Conservation (phyloP, 2,797 vertebrate species). For the Myiothlypis chrysogaster region DNA sequence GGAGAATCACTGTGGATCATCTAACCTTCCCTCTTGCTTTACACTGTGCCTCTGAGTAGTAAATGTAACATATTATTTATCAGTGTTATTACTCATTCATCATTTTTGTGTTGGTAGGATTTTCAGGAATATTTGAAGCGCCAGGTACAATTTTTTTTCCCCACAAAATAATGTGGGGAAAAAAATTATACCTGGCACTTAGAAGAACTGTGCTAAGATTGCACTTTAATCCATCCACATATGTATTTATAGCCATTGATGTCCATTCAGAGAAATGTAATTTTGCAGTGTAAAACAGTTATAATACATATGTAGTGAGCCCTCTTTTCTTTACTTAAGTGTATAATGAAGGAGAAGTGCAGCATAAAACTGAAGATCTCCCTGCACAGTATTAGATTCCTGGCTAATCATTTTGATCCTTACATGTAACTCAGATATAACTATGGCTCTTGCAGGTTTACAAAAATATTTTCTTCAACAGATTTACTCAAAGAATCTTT, state of each 20-base stretch:
- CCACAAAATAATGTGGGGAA: not conserved
- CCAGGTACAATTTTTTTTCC: not conserved
- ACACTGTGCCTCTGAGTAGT: not conserved
- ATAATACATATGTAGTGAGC: not conserved
- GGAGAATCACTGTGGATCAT: not conserved
- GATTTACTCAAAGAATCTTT: constrained; percentile 68
- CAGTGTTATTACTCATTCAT: not conserved
- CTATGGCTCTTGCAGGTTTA: constrained; percentile 51
- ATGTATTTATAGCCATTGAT: not conserved
- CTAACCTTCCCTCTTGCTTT: not conserved
- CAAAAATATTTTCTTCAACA: constrained; percentile 70
- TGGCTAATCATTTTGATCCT: constrained; percentile 56
- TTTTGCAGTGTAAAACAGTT: not conserved
- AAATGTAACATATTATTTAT: not conserved
- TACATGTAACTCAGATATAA: constrained; percentile 53
- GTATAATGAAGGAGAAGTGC: not conserved
- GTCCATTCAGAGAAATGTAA: not conserved
- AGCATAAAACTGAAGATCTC: not conserved
- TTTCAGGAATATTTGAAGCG: not conserved
- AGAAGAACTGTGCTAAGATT: not conserved
- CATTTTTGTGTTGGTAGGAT: not conserved
- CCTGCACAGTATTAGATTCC: constrained; percentile 19
- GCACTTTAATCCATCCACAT: not conserved
- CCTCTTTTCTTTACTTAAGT: not conserved
- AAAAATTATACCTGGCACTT: no score